phyloP scores from a whole-genome alignment of 1,140 invertebrate genomes.

The Bombus confusus region DNA sequence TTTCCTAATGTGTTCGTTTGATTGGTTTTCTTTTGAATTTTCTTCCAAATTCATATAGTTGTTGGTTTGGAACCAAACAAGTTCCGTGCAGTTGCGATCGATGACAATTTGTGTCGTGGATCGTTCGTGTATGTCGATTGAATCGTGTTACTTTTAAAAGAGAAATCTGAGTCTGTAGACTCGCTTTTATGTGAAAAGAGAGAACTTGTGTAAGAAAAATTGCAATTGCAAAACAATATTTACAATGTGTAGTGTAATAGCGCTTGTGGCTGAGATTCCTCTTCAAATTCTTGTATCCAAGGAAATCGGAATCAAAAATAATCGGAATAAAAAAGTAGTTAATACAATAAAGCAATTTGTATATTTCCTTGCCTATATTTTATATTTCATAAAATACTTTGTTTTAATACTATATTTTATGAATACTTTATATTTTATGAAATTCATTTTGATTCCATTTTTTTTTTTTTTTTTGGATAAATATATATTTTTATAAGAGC shows the following conservation, averaged over 20 bases:
- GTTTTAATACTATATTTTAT: too few relatives aligned
- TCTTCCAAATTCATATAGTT: neutral
- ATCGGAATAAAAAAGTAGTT: neutral
- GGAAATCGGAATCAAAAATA: neutral
- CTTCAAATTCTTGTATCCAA: neutral
- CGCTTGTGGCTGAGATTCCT: neutral
- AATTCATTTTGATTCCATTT: neutral
- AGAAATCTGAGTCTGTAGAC: neutral
- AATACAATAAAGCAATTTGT: neutral
- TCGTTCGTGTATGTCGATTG: neutral
- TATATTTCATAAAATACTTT: neutral
- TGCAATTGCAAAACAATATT: too few relatives aligned
- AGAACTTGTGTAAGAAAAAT: neutral
- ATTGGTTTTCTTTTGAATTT: neutral
- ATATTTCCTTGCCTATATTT: neutral
- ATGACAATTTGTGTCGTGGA: neutral
- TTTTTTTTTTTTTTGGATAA: constrained; percentile 25
- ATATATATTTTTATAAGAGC: constrained; percentile 4
- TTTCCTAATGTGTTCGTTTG: neutral
- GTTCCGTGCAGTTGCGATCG: neutral
- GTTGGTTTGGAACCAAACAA: neutral
- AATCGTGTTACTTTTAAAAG: neutral
- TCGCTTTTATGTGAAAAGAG: neutral
- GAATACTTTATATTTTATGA: neutral
- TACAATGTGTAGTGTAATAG: neutral